Conservation (phyloP, 2,113 vertebrate genomes). For the Lynx canadensis region DNA sequence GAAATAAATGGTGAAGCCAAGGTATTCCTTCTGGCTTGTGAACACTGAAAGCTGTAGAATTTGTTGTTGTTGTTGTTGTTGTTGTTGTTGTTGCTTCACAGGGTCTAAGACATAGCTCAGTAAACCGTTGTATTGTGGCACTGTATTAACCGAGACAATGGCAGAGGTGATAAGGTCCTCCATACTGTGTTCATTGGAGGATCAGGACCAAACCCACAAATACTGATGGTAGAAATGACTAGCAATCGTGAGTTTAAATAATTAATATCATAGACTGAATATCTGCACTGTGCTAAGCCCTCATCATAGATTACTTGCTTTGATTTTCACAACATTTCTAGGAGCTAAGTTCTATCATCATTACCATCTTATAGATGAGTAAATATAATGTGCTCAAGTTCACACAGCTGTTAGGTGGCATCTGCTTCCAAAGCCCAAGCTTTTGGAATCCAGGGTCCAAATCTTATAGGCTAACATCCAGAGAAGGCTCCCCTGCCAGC, state of each 20-base stretch:
- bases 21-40: background rate
- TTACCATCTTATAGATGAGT: background rate
- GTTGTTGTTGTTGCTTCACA: background rate
- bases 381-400: background rate
- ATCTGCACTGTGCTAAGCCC: background rate
- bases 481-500: background rate
- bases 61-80: background rate
- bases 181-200: background rate
- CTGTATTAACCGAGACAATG: background rate
- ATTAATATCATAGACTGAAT: background rate
- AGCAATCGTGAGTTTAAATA: background rate
- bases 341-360: background rate
- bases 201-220: background rate
- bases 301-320: background rate
- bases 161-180: background rate
- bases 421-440: background rate
- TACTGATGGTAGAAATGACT: background rate
- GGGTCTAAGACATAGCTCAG: background rate
- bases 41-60: background rate
- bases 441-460: background rate
- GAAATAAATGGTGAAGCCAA: constrained; percentile 33
- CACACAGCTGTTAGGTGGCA: background rate
- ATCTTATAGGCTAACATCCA: background rate
- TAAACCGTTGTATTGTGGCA: background rate
- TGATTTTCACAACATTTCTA: background rate